A percentile compares a stretch with the other conserved stretches of the same genome.
phyloP scores from a whole-genome alignment of 2,113 vertebrate genomes.

The Ardeotis arabs region DNA sequence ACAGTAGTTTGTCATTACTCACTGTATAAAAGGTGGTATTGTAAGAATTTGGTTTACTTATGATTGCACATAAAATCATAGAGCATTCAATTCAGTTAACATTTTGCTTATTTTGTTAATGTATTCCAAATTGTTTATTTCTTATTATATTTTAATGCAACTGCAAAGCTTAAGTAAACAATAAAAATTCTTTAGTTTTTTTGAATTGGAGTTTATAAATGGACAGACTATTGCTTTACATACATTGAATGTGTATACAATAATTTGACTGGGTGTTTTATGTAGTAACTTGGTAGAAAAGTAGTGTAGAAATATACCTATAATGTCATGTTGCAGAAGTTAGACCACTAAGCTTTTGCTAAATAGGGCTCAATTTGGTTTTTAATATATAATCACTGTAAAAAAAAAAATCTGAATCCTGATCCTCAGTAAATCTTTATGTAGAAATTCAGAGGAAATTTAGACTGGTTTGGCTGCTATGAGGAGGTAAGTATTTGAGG shows the following conservation, averaged over 20 bases:
- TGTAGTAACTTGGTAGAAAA: slow-evolving; percentile 47
- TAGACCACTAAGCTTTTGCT: slow-evolving; percentile 21
- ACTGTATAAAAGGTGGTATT: slow-evolving; percentile 46
- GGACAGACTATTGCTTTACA: slow-evolving; percentile 56
- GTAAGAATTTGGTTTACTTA: slow-evolving; percentile 71
- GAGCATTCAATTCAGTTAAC: slow-evolving; percentile 44
- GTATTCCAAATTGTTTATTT: slow-evolving; percentile 67
- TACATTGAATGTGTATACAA: slow-evolving; percentile 51
- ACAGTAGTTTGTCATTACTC: slow-evolving; percentile 67
- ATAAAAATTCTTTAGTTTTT: slow-evolving; percentile 67
- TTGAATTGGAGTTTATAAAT: slow-evolving; percentile 65
- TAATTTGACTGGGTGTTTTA: slow-evolving; percentile 54
- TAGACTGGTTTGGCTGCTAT: neutral
- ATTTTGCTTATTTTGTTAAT: slow-evolving; percentile 76
- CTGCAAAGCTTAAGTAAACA: slow-evolving; percentile 71
- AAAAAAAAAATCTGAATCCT: neutral
- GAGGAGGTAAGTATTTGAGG: neutral
- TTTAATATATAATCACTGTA: neutral
- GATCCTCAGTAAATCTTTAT: neutral
- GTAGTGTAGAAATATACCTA: neutral
- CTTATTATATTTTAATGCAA: slow-evolving; percentile 70
- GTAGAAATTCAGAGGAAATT: neutral
- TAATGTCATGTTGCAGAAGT: slow-evolving; percentile 6
- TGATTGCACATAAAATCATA: slow-evolving; percentile 60
- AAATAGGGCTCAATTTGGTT: neutral